phyloP scores from a whole-genome alignment of 2,888 invertebrate genomes.

The Hirtodrosophila alboralis region DNA sequence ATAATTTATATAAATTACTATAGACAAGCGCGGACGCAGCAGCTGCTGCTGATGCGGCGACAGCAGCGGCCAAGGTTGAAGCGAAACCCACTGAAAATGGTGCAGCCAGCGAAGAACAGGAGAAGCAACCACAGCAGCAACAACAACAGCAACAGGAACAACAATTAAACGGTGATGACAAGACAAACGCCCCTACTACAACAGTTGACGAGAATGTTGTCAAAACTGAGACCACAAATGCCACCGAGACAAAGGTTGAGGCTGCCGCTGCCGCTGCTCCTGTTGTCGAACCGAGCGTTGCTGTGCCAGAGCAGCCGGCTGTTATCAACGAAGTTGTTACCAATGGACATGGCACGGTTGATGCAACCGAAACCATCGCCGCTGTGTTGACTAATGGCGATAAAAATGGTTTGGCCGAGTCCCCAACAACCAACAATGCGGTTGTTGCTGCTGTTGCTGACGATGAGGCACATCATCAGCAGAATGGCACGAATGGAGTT shows the following conservation, averaged over 20 bases:
- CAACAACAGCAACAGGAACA: constrained; percentile 33
- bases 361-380: constrained; percentile 23
- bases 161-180: constrained; percentile 66
- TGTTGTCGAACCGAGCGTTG: constrained; percentile 54
- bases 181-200: constrained; percentile 47
- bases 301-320: constrained; percentile 32
- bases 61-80: constrained; percentile 48
- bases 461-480: constrained; percentile 68
- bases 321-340: constrained; percentile 57
- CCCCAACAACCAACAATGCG: constrained; percentile 35
- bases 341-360: constrained; percentile 68
- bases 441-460: constrained; percentile 44
- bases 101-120: constrained; percentile 66
- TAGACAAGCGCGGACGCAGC: constrained; percentile 35
- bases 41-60: constrained; percentile 4
- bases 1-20: background rate
- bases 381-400: constrained; percentile 69
- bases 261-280: constrained; percentile 23
- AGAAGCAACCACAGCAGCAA: constrained; percentile 37
- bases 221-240: constrained; percentile 51
- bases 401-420: constrained; percentile 74
- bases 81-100: constrained; percentile 71
- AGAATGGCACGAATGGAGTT: constrained; percentile 75
- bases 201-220: constrained; percentile 57
- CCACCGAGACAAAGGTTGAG: constrained; percentile 49